phyloP scores from a whole-genome alignment of 2,888 invertebrate genomes.

The Meliscaeva auricollis region DNA sequence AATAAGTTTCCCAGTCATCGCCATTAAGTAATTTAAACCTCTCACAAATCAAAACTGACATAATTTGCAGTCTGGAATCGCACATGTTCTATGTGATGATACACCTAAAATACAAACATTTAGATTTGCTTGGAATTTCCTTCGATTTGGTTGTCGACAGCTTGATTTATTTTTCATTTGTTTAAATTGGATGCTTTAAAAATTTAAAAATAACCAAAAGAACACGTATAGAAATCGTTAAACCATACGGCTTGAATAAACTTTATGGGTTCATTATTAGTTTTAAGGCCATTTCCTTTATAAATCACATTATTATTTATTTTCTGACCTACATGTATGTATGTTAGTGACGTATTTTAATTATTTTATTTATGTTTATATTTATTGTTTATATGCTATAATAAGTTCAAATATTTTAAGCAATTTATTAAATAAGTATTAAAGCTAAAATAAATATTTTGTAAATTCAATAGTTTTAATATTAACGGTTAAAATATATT shows the following conservation, averaged over 20 bases:
- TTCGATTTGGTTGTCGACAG: constrained; percentile 36
- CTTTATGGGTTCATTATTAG: constrained; percentile 7
- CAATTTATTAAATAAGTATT: constrained; percentile 4
- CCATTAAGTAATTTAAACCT: constrained; percentile 15
- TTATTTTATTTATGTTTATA: not conserved
- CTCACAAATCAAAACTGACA: constrained; percentile 10
- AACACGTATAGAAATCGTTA: constrained; percentile 48
- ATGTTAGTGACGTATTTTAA: not conserved
- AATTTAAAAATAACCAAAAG: constrained; percentile 42
- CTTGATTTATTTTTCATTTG: constrained; percentile 60
- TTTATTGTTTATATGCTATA: not conserved
- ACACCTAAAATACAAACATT: constrained; percentile 9
- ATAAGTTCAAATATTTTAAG: constrained; percentile 5
- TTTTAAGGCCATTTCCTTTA: constrained; percentile 15
- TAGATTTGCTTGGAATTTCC: constrained; percentile 38
- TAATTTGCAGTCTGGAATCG: constrained; percentile 11
- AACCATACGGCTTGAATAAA: constrained; percentile 24
- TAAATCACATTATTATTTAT: constrained; percentile 18
- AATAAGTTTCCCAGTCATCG: constrained; percentile 33
- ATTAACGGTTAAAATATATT: not conserved
- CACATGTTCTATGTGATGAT: constrained; percentile 18
- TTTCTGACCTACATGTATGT: not conserved
- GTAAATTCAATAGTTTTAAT: constrained; percentile 8
- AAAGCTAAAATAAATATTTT: constrained; percentile 2
- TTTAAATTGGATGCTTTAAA: constrained; percentile 46